Base-by-base conservation (phyloP, 2,888 invertebrate species). In the Nemoura dubitans region DNA sequence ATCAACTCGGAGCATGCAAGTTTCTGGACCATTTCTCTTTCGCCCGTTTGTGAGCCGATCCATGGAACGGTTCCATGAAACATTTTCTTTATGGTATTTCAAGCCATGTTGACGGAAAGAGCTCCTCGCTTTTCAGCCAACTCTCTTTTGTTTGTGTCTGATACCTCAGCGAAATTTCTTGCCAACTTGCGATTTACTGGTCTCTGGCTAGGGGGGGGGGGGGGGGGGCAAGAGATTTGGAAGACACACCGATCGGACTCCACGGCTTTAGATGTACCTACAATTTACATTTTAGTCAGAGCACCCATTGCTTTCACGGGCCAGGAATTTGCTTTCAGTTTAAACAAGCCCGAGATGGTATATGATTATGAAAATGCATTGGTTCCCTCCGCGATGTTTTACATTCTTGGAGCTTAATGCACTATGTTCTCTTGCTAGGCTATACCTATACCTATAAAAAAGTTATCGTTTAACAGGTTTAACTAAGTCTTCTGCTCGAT, bases 1-100 rank as follows among this genome's bases (percentile, higher is more conserved):
- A 59, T 59, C 3, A 59, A 59, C 59, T 59, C 59, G 59, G 1
- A 21, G 59, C 59, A 59, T 59, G 59, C 59, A 21, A 10, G 59
- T 59, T 59, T 59, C 59, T 59, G 59, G 59, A 59, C 59, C 59
- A 59, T 59, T 59, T 59, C 59, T 59, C 59, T 59, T 59, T 59
- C 21, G 59, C 59, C 14, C 59, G 59, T 59, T 59, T 59, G 21
- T 59, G 59, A 59, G 10, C 59, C 3, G 59, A 59, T 1, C 14
- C 59, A 59, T 59, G 59, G 14, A 59, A 59, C 21, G 59, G 59
- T 59, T 36, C 10, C 36, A 36, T 36, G 36, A 36, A 36, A 10
- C 36, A 36, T 36, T 36, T 59, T 59, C 59, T 59, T 59, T 59
- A 59, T 21, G 59, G 59, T 59, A 59, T 59, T 59, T 59, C 59